A percentile compares a stretch with the other conserved stretches of the same genome.
Evolutionary conservation across 2,888 invertebrate species (phyloP).

Genomic region (Apamea epomidion): DNA sequence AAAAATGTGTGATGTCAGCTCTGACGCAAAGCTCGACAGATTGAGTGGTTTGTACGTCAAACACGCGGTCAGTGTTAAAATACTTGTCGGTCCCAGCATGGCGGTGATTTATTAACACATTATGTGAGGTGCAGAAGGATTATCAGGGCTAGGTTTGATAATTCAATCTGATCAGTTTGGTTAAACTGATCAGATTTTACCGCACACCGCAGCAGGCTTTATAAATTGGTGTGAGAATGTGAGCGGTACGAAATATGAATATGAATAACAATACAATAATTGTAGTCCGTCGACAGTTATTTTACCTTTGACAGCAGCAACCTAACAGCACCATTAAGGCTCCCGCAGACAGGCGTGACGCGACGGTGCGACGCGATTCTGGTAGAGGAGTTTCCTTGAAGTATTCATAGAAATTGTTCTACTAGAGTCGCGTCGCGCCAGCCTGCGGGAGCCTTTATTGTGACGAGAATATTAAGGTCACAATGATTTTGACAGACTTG

Average conservation of each 20-base stretch:
- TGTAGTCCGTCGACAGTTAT: too few species aligned
- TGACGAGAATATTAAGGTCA: too few species aligned
- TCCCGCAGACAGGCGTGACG: too few species aligned
- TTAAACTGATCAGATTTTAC: too few species aligned
- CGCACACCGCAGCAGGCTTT: neutral
- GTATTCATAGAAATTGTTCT: too few species aligned
- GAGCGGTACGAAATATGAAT: neutral
- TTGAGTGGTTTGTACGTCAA: slow-evolving; percentile 66
- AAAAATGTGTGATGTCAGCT: slow-evolving; percentile 64
- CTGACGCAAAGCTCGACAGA: slow-evolving; percentile 63
- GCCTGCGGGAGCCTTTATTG: too few species aligned
- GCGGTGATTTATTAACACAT: slow-evolving; percentile 49
- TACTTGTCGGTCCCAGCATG: slow-evolving; percentile 47
- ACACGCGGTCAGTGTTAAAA: slow-evolving; percentile 58
- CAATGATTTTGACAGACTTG: too few species aligned
- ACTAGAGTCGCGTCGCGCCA: too few species aligned
- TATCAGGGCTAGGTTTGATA: slow-evolving; percentile 34
- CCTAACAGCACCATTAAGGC: too few species aligned
- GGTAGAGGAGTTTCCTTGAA: too few species aligned
- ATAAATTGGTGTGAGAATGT: neutral
- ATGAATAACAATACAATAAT: neutral
- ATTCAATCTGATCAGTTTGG: neutral
- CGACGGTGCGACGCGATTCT: neutral
- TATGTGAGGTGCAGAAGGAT: slow-evolving; percentile 48
- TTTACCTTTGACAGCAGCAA: too few species aligned